phyloP scores from a whole-genome alignment of 2,888 invertebrate genomes.

The Helleia helle region DNA sequence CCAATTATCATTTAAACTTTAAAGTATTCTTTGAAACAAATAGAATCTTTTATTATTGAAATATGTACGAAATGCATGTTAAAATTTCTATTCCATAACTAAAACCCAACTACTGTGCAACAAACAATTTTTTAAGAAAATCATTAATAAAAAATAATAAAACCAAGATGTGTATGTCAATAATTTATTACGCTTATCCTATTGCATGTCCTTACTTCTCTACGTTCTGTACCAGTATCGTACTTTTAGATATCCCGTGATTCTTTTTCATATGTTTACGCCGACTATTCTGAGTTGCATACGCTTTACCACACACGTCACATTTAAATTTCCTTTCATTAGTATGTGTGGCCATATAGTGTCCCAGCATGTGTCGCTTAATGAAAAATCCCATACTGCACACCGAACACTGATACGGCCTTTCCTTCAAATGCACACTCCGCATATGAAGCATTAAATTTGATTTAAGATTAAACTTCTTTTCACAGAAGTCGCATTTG shows the following conservation, averaged over 20 bases:
- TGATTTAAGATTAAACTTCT: conserved; percentile 58
- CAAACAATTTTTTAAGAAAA: no score
- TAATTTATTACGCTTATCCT: conserved; percentile 8
- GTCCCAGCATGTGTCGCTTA: conserved; percentile 59
- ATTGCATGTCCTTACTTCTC: conserved; percentile 16
- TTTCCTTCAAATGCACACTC: conserved; percentile 55
- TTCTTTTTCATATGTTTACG: conserved; percentile 62
- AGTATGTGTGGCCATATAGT: conserved; percentile 62
- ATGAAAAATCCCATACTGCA: conserved; percentile 64
- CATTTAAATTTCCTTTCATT: conserved; percentile 73
- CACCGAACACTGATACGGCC: conserved; percentile 57
- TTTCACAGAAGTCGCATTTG: conserved; percentile 57
- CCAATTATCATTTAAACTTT: no score
- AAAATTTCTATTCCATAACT: no score
- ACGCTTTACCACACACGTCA: conserved; percentile 74
- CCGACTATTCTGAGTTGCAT: conserved; percentile 56
- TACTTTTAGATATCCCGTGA: conserved; percentile 40
- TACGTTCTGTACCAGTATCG: conserved; percentile 16
- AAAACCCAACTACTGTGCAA: no score
- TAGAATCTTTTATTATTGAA: no score
- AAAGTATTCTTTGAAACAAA: no score
- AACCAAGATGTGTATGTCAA: background rate
- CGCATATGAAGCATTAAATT: conserved; percentile 55
- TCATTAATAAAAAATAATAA: background rate
- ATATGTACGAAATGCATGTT: no score